Evolutionary conservation across 53 echinoderm and acorn worm genomes (phyloP), one percentile per base, ranked within the genome.

Genomic region (Glandiceps talaboti): DNA sequence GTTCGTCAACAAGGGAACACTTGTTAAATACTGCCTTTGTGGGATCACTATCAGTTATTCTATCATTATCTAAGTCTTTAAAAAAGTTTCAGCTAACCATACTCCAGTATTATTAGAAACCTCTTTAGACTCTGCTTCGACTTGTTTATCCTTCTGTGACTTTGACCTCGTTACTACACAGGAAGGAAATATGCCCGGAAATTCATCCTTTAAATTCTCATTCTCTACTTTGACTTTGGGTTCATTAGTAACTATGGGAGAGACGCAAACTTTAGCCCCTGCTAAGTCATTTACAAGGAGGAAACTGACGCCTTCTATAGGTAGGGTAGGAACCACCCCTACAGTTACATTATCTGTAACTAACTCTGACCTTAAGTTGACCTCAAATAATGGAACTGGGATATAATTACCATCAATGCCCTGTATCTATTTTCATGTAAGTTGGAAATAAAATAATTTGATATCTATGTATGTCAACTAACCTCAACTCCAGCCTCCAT

Each of bases 141-240:
- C 78, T 30, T 10, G 20, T 45, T 45, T 45, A 12, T 6, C 64
- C 64, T 45, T 45, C 6, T 20, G 6, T 45, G 64, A 12, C 91
- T 85, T 91, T 1, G 87, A 85, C 77, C 87, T 81, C 73, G 87
- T 90, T 28, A 82, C 76, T 73, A 79, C 90, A 90, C 90, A 90
- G 14, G 84, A 74, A n/a, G 90, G 90, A 30, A 87, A 85, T 74
- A 90, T 80, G 27, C 1, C 81, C 28, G 78, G 81, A 78, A 80
- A 90, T 26, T 85, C 83, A 29, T 29, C 77, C 32, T 75, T 80
- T 28, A 86, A 75, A 25, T 77, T 25, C 30, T 73, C 77, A 25
- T 81, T 86, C 30, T 86, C 33, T 73, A 76, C 32, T 45, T 74
- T 27, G 33, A 33, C 31, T 28, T 76, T 74, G 27, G 33, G 33